A percentile compares a stretch with the other conserved stretches of the same genome.
These are phyloP conservation scores for Malachius bipustulatus DNA, from an alignment of 2,888 invertebrate genomes.

Conservation along the genomic window DNA sequence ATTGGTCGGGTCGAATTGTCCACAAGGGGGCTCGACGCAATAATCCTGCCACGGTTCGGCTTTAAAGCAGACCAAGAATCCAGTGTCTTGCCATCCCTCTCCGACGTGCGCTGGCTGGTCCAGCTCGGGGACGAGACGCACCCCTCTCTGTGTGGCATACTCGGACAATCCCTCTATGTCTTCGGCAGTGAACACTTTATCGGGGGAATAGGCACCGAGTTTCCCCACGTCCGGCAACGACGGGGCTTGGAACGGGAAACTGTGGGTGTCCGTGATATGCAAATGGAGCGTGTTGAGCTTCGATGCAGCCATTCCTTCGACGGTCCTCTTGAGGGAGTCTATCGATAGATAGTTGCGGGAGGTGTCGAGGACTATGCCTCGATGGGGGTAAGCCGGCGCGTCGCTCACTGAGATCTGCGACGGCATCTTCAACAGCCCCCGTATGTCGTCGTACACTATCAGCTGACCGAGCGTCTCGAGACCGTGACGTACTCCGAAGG, in stretches of 20 bases:
- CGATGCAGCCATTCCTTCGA: constrained; percentile 82
- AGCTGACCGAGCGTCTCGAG: constrained; percentile 57
- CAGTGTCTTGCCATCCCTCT: constrained; percentile 69
- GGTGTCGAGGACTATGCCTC: constrained; percentile 84
- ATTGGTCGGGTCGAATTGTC: constrained; percentile 66
- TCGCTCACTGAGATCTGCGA: constrained; percentile 55
- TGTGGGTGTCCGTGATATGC: constrained; percentile 89
- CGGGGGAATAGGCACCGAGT: constrained; percentile 67
- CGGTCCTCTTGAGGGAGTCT: constrained; percentile 56
- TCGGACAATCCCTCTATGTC: constrained; percentile 49
- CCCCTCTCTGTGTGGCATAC: constrained; percentile 61
- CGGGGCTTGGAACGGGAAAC: constrained; percentile 76
- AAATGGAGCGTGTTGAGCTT: constrained; percentile 92
- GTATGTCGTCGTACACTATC: constrained; percentile 53
- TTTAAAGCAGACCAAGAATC: constrained; percentile 55
- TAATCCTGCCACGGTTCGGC: constrained; percentile 60
- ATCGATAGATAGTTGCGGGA: constrained; percentile 75
- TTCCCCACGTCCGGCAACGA: constrained; percentile 59
- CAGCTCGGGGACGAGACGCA: constrained; percentile 82
- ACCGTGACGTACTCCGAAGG: constrained; percentile 57
- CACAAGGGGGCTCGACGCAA: constrained; percentile 78
- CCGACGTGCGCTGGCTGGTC: constrained; percentile 87
- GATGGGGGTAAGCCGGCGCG: constrained; percentile 72
- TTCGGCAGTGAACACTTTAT: constrained; percentile 50
- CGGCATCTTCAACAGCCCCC: constrained; percentile 48